Base-by-base conservation (phyloP, 2,888 invertebrate species). In the Noctua janthina region DNA sequence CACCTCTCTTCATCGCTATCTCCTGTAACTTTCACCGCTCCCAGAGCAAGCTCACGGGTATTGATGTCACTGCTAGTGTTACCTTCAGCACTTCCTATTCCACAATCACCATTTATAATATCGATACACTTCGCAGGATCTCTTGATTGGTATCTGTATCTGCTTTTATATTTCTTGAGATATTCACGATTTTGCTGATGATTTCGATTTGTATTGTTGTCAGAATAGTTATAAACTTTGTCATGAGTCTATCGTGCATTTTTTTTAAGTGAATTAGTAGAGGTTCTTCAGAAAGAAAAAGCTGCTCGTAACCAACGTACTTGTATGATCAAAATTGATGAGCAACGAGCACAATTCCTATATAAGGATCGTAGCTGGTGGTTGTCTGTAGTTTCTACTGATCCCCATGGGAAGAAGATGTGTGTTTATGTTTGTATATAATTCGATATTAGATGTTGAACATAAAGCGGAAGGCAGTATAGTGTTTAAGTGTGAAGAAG, bases 21-120 rank as follows among this genome's bases (percentile, higher is more conserved):
- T 87, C 82, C 78, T 80, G 73, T 91, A 46, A 64, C 91, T 92
- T 91, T 89, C 35, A 62, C 90, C 91, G 79, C 78, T 81, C 29
- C n/a, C 79, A 77, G n/a, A 83, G 75, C 82, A 91, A 92, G 92
- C 94, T 94, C 96, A 96, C 96, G 94, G 86, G 94, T 96, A 95
- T 95, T 93, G 91, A 91, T 96, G 92, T 93, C 95, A 87, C 94
- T 93, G 83, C 94, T 96, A 91, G 94, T 94, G 93, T 96, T 95
- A 95, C 94, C 92, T 87, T 92, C 92, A 90, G 91, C 93, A 94
- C 94, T 95, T 95, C 95, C 95, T 94, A 95, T 94, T 94, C 93
- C 94, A 92, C 92, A 94, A 94, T 87, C 76, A 39, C 35, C 35
- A 82, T 84, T 88, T 87, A 79, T 79, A 87, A 80, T 87, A 90